phyloP scores from a whole-genome alignment of 2,113 vertebrate species.

The Chauna torquata region DNA sequence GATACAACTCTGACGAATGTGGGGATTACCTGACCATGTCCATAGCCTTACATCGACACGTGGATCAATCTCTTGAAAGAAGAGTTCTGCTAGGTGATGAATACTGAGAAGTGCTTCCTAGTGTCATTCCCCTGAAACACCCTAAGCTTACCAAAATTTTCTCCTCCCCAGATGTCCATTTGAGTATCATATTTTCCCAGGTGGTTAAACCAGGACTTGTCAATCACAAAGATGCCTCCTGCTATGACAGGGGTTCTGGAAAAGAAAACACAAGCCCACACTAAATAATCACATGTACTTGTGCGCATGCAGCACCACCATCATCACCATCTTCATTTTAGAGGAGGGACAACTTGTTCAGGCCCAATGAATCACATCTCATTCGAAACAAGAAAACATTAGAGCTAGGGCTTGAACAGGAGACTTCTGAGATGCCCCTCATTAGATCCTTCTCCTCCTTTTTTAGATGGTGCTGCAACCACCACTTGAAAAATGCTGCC shows the following conservation, averaged over 20 bases:
- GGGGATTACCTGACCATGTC: neutral
- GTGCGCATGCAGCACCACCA: neutral
- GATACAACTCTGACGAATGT: neutral
- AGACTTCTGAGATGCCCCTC: neutral
- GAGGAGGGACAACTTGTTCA: neutral
- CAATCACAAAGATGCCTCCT: conserved; percentile 96
- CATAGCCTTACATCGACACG: neutral
- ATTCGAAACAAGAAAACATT: neutral
- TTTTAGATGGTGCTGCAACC: neutral
- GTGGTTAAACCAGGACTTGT: conserved; percentile 98
- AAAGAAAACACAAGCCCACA: neutral
- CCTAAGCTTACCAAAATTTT: conserved; percentile 93
- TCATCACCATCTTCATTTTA: neutral
- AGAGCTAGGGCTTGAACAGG: neutral
- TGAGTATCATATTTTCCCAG: conserved; percentile 97
- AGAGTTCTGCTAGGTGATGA: neutral
- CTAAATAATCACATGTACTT: neutral
- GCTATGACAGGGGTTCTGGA: conserved; percentile 97
- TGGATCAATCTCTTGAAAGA: neutral
- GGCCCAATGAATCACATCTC: neutral
- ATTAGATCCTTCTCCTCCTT: neutral
- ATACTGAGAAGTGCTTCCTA: neutral
- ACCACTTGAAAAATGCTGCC: neutral
- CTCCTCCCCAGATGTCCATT: conserved; percentile 99
- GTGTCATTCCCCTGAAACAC: neutral